A percentile compares a stretch with the other conserved stretches of the same genome.
Evolutionary conservation across 2,113 vertebrate species (phyloP).

Genomic region (Psammodynastes pulverulentus): DNA sequence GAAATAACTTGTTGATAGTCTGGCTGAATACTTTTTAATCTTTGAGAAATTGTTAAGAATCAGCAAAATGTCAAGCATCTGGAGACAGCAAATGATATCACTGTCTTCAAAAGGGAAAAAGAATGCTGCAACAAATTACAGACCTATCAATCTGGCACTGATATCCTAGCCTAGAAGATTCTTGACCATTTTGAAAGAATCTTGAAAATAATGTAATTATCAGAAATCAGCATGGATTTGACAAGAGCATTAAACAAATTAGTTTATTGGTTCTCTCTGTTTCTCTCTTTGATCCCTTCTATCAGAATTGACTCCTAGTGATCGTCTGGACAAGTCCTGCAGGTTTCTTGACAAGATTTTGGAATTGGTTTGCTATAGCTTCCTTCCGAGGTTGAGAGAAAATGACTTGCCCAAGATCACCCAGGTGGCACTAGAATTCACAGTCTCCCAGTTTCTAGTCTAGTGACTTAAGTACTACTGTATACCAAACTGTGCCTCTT

Average conservation of each 20-base stretch:
- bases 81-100: not conserved
- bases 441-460: not conserved
- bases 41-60: not conserved
- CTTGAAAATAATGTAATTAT: not conserved
- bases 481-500: not conserved
- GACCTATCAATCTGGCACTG: not conserved
- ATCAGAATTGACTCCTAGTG: not conserved
- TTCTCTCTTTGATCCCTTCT: not conserved
- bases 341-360: not conserved
- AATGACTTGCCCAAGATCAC: not conserved
- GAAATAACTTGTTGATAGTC: not conserved
- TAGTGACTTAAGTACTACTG: not conserved
- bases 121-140: not conserved
- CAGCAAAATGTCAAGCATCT: not conserved
- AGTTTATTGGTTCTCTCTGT: not conserved
- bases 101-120: not conserved
- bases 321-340: not conserved
- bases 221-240: not conserved
- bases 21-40: not conserved
- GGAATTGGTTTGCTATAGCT: not conserved
- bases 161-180: not conserved
- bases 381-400: not conserved
- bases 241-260: not conserved
- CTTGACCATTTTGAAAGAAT: not conserved
- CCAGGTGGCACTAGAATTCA: not conserved